Evolutionary conservation across 2,797 vertebrate species (phyloP).

Genomic region (Rhodeus uyekii): DNA sequence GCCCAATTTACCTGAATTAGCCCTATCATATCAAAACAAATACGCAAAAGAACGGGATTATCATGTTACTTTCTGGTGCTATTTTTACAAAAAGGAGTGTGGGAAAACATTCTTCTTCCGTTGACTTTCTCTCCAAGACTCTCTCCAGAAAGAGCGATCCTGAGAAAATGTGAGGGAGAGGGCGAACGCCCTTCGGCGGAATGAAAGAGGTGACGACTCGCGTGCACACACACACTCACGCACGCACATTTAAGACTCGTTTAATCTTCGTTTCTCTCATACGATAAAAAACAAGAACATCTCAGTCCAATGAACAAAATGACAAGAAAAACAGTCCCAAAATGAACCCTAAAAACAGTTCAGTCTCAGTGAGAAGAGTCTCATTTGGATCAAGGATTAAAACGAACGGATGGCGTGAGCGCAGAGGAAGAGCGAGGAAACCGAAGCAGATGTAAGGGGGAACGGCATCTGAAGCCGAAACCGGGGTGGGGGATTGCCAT

Average conservation of each 20-base stretch:
- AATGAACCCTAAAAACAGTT: conserved; percentile 62
- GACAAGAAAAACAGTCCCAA: conserved; percentile 30
- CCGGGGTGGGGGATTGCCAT: not conserved
- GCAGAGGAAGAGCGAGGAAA: not conserved
- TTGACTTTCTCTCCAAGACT: conserved; percentile 39
- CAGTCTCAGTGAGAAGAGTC: conserved; percentile 75
- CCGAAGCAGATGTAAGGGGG: not conserved
- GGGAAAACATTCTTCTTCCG: not conserved
- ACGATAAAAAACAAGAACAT: conserved; percentile 42
- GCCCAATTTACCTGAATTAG: not conserved
- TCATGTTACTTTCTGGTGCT: not conserved
- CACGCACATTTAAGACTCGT: conserved; percentile 85
- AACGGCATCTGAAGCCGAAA: not conserved
- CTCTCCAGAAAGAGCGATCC: conserved; percentile 82
- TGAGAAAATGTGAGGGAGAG: conserved; percentile 80
- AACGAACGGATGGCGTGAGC: conserved; percentile 73
- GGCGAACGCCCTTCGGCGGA: conserved; percentile 57
- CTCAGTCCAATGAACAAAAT: conserved; percentile 52
- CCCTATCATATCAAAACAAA: not conserved
- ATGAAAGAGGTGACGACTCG: conserved; percentile 71
- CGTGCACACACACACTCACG: conserved; percentile 21
- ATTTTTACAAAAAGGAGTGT: conserved; percentile 9
- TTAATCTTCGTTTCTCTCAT: conserved; percentile 61
- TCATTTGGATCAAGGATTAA: conserved; percentile 60
- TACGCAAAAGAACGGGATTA: not conserved